A percentile compares a stretch with the other conserved stretches of the same genome.
Evolutionary conservation across 1,140 invertebrate species (phyloP).

Genomic region (Drosophila parvula): DNA sequence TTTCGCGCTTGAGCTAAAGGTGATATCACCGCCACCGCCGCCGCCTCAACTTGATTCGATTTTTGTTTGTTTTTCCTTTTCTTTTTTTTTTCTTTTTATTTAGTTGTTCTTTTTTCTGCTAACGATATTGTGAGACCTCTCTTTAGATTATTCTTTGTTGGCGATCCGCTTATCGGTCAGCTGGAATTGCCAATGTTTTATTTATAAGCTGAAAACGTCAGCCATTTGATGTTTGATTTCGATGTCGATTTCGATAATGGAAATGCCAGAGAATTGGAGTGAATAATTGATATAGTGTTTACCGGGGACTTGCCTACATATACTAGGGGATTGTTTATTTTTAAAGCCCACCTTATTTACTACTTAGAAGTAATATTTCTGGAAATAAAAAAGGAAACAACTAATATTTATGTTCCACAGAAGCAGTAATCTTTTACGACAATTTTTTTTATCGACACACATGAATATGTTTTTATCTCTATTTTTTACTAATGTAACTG

Average conservation of each 20-base stretch:
- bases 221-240: constrained; percentile 21
- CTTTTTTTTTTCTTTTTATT: not conserved
- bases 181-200: constrained; percentile 32
- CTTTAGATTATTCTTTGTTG: constrained; percentile 38
- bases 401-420: not conserved
- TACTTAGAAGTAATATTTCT: not conserved
- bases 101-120: constrained; percentile 4
- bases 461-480: too few species aligned
- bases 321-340: too few species aligned
- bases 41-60: constrained; percentile 39
- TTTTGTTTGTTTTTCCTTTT: constrained; percentile 36
- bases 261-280: not conserved
- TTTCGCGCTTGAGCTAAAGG: constrained; percentile 62
- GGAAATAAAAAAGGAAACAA: not conserved
- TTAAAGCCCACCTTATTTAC: too few species aligned
- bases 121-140: constrained; percentile 49
- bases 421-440: too few species aligned
- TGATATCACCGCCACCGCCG: constrained; percentile 68
- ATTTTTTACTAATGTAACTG: too few species aligned
- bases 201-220: constrained; percentile 42
- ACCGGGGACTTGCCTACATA: not conserved
- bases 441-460: not conserved
- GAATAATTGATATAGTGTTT: constrained; percentile 12
- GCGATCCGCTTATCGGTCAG: constrained; percentile 49
- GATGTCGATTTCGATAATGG: constrained; percentile 27